Base-by-base conservation (phyloP, 2,888 invertebrate genomes). In the Ormyrus nitidulus region DNA sequence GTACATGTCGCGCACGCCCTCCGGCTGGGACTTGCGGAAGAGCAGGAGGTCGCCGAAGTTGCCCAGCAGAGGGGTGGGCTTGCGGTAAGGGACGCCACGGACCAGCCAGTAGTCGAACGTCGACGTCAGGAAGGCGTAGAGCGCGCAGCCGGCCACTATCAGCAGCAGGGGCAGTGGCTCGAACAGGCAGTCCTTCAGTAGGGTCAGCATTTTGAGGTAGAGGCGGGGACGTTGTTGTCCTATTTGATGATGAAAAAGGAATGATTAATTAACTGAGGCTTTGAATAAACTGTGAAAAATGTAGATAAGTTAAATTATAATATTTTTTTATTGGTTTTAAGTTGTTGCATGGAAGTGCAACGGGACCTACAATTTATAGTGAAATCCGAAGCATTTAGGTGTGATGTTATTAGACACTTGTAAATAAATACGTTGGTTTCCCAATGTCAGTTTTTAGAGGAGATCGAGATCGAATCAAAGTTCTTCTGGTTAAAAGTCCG, bases 1-100 rank as follows among this genome's bases (percentile, higher is more conserved):
- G 83, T 90, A 90, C 87, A 90, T 89, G 9, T 89, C 88, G 34
- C 84, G 76, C 7, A 89, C 83, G 2, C 87, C 87, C 54, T 89
- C 88, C 2, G 87, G 85, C 78, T 87, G 86, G 0, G 89, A 89
- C 54, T 86, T 87, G 5, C 85, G 84, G 77, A 90, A 90, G 0
- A 87, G 78, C 9, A 90, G 78, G 3, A 88, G 79, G 0, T 87
- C 83, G 0, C 84, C 85, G 13, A 87, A 90, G 74, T 90, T 90
- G 0, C 90, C 89, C 6, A 90, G 78, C 5, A 90, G 77, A 5
- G 89, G 84, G 0, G 86, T 88, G 0, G 90, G 90, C 46, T 89
- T 86, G 64, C 83, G 86, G 77, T 82, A 88, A 0, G 88, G 88
- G 0, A 90, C 88, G 0, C 87, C 87, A 2, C 83, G 87, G 5